Base-by-base conservation (phyloP, 2,113 vertebrate species). In the Tichodroma muraria region DNA sequence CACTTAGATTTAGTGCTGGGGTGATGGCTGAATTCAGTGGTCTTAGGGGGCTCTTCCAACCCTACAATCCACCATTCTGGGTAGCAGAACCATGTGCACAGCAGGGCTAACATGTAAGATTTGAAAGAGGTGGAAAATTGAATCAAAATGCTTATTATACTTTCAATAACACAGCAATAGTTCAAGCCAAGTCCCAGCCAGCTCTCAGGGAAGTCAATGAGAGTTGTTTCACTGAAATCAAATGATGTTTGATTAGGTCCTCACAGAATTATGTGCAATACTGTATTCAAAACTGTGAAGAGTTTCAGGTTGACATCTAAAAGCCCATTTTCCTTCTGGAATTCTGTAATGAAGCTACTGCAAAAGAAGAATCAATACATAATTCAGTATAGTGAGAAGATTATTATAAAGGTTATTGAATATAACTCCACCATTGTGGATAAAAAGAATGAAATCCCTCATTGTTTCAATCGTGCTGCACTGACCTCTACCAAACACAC, bases 261-360 rank as follows among this genome's bases (percentile, higher is more conserved):
- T 94, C 56, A 33, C 75, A 83, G 81, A 94, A 83, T 91, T 88
- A 68, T 10, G 42, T 18, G 68, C 37, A 83, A 81, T 42, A 40
- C 9, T 21, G 8, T 72, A 85, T 83, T 88, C 85, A 86, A 54
- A 94, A 85, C 4, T 8, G 33, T 42, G 42, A 50, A 63, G 71
- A 63, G 60, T 45, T 85, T 70, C 8, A 10, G 37, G 61, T 71
- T 96, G 72, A 90, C 80, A 93, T 86, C 85, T 92, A 90, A 95
- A 90, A 85, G 38, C 90, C 59, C 57, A 54, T 91, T 97, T 89
- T 95, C 75, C 77, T 87, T 91, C 73, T 94, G 69, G 33, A 96
- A 94, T 77, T 85, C 42, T 73, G 57, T 85, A 95, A 60, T 61
- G 69, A 95, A 96, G 66, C 61, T 78, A 82, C 54, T 66, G 23